phyloP scores from a whole-genome alignment of 2,113 vertebrate genomes.

The Rhea pennata region DNA sequence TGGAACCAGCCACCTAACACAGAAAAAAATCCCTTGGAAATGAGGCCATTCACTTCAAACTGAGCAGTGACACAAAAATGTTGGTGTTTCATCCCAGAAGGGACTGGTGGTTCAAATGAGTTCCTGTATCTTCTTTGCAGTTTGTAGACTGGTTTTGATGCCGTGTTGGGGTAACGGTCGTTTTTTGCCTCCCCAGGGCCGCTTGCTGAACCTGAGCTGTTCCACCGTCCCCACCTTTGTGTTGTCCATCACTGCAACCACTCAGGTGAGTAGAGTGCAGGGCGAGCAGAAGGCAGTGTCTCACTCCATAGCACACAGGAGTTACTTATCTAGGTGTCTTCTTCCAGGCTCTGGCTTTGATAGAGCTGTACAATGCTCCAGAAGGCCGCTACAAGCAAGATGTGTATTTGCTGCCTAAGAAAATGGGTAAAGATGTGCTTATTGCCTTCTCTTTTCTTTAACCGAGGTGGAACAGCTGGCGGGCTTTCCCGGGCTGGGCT shows the following conservation, averaged over 20 bases:
- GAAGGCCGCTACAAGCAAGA: constrained; percentile 97
- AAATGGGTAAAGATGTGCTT: constrained; percentile 85
- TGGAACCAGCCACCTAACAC: not conserved
- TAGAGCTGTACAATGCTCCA: constrained; percentile 95
- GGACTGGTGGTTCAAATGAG: rapidly evolving
- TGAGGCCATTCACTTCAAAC: not conserved
- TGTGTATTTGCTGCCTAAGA: constrained; percentile 95
- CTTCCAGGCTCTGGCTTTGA: constrained; percentile 90
- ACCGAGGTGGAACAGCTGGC: not conserved
- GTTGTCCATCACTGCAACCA: constrained; percentile 96
- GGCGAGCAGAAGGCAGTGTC: not conserved
- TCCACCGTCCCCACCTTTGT: constrained; percentile 98
- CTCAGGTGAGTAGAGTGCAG: constrained; percentile 81
- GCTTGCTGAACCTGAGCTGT: constrained; percentile 94
- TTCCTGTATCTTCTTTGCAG: rapidly evolving
- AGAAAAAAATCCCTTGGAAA: not conserved
- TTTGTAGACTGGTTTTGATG: rapidly evolving
- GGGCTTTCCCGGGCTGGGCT: not conserved
- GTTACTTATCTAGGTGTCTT: not conserved
- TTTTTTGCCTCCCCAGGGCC: constrained; percentile 71
- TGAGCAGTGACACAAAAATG: too few species aligned
- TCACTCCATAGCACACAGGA: rapidly evolving
- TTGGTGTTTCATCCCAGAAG: not conserved
- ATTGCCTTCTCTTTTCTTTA: rapidly evolving
- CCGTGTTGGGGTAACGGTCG: rapidly evolving